Conservation (phyloP, 2,888 invertebrate genomes). For the Callyntrura sp. region DNA sequence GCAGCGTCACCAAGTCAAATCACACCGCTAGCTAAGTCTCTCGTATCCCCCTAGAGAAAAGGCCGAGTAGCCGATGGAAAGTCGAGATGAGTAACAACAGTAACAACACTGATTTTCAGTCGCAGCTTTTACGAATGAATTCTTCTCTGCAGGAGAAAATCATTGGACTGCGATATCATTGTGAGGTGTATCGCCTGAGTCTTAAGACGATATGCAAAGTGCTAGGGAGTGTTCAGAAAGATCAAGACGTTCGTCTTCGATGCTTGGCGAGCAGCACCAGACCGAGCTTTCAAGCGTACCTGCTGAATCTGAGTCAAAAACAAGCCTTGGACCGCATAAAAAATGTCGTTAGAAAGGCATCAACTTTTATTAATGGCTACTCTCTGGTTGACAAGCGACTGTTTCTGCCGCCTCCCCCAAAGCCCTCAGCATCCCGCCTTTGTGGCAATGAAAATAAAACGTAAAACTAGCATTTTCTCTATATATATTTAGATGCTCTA, state of each 20-base stretch:
- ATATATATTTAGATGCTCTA: conserved; percentile 8
- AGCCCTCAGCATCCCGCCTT: conserved; percentile 31
- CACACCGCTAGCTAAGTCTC: conserved; percentile 37
- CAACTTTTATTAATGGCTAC: conserved; percentile 79
- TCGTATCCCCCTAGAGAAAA: conserved; percentile 37
- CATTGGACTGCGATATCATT: conserved; percentile 74
- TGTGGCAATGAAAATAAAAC: conserved; percentile 35
- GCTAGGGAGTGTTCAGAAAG: conserved; percentile 63
- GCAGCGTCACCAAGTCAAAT: conserved; percentile 52
- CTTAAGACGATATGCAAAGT: conserved; percentile 76
- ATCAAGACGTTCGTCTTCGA: conserved; percentile 62
- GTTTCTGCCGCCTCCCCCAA: conserved; percentile 70
- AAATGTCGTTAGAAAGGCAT: conserved; percentile 72
- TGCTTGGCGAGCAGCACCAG: conserved; percentile 58
- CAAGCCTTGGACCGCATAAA: conserved; percentile 73
- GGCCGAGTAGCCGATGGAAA: conserved; percentile 7
- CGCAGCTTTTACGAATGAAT: conserved; percentile 74
- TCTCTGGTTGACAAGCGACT: conserved; percentile 70
- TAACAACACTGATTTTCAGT: conserved; percentile 65
- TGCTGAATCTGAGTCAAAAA: conserved; percentile 73
- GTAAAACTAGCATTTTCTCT: conserved; percentile 38
- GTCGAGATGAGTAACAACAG: conserved; percentile 48
- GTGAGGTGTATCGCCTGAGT: conserved; percentile 80
- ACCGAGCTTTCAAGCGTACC: conserved; percentile 72
- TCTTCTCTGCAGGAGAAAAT: conserved; percentile 68